Evolutionary conservation across 30 jellyfish, hydroid and myxozoan species (phyloP).

Genomic region (Turritopsis rubra): DNA sequence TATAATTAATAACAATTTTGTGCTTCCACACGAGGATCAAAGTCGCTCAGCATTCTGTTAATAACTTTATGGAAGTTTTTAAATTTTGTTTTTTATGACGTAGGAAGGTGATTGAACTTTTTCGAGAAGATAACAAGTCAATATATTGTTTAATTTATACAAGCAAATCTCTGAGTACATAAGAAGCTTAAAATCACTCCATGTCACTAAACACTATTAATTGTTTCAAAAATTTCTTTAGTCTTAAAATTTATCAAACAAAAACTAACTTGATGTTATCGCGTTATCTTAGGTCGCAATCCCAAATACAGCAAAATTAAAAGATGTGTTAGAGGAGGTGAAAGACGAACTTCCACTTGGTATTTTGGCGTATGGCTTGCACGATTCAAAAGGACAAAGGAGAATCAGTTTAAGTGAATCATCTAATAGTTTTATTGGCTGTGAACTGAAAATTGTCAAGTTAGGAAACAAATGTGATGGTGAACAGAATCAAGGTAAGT

Average conservation of each 20-base stretch:
- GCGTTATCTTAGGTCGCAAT: background rate
- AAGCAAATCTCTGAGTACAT: background rate
- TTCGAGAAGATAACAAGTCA: background rate
- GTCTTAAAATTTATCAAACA: background rate
- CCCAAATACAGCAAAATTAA: constrained; percentile 3
- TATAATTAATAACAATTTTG: too few relatives aligned
- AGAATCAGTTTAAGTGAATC: background rate
- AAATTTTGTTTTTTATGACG: background rate
- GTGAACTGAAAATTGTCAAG: constrained; percentile 16
- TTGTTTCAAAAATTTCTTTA: background rate
- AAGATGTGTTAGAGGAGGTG: constrained; percentile 5
- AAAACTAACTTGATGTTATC: background rate
- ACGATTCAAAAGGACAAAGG: background rate
- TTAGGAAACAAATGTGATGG: background rate
- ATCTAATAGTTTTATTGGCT: background rate
- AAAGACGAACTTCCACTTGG: constrained; percentile 12
- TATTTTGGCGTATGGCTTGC: constrained; percentile 1
- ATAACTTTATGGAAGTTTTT: too few relatives aligned
- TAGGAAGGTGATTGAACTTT: background rate
- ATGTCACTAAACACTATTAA: background rate
- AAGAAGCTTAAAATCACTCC: background rate
- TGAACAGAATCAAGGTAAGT: background rate
- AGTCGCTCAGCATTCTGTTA: too few relatives aligned
- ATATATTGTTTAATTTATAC: background rate
- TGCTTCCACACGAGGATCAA: too few relatives aligned